Evolutionary conservation across 2,113 vertebrate species (phyloP).

Genomic region (Heptranchias perlo): DNA sequence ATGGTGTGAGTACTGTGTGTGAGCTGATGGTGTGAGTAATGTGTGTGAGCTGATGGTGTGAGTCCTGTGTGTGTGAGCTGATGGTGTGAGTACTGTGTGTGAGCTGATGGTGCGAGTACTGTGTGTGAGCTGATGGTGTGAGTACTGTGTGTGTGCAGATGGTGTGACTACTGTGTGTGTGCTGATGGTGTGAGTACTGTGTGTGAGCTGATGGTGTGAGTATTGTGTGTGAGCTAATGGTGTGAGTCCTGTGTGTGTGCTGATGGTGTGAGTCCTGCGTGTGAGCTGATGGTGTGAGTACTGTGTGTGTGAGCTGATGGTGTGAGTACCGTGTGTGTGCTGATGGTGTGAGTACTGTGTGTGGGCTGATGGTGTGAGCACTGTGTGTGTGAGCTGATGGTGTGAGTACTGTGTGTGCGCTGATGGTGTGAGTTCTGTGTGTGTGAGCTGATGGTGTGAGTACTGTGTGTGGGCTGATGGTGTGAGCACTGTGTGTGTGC

Average conservation of each 20-base stretch:
- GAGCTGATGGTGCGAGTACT: background rate
- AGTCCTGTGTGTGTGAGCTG: background rate
- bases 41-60: background rate
- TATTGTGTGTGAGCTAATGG: background rate
- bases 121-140: background rate
- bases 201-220: background rate
- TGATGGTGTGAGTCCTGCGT: background rate
- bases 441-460: background rate
- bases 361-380: background rate
- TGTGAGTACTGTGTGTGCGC: too few species aligned
- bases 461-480: background rate
- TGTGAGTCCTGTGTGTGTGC: background rate
- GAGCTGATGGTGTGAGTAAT: background rate
- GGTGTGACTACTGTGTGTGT: background rate
- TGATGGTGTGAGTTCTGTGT: background rate
- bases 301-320: background rate
- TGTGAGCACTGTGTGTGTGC: background rate
- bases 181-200: too few species aligned
- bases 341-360: too few species aligned
- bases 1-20: background rate
- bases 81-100: background rate
- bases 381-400: too few species aligned
- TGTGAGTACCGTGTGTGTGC: background rate
- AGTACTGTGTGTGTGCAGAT: background rate
- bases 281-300: background rate